Conservation (phyloP, 2,888 invertebrate genomes). For the Tethea ocularis region DNA sequence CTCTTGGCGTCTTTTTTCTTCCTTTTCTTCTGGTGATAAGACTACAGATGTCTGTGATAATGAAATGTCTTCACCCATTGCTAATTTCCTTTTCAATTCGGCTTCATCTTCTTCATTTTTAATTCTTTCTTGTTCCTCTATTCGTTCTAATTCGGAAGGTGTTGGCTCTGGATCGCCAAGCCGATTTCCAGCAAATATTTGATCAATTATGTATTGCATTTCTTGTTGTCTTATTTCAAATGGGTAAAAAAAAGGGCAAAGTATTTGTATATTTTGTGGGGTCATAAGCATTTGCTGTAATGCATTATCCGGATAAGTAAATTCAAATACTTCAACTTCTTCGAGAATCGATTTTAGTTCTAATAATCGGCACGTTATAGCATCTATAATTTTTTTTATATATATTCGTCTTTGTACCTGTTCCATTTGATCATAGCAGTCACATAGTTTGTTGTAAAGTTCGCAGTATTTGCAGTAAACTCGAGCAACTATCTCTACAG, state of each 20-base stretch:
- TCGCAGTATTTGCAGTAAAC: conserved; percentile 80
- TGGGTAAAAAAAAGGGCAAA: conserved; percentile 86
- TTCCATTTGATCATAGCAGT: conserved; percentile 85
- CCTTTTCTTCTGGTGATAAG: conserved; percentile 56
- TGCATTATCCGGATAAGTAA: conserved; percentile 89
- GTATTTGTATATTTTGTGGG: conserved; percentile 86
- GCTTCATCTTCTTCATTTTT: conserved; percentile 56
- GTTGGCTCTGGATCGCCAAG: conserved; percentile 67
- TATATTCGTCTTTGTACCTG: conserved; percentile 84
- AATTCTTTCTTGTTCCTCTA: conserved; percentile 57
- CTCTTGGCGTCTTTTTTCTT: conserved; percentile 45
- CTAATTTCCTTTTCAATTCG: conserved; percentile 51
- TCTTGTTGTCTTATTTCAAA: conserved; percentile 79
- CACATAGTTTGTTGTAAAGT: conserved; percentile 82
- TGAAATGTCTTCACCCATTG: conserved; percentile 55
- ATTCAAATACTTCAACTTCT: conserved; percentile 83
- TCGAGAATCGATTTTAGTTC: conserved; percentile 84
- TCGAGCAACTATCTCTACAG: conserved; percentile 77
- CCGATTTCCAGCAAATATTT: conserved; percentile 71
- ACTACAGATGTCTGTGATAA: conserved; percentile 42
- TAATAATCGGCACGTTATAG: conserved; percentile 82
- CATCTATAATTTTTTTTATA: conserved; percentile 83
- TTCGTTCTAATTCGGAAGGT: conserved; percentile 57
- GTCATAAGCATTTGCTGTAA: conserved; percentile 87
- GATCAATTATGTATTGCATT: conserved; percentile 73